A percentile compares a stretch with the other conserved stretches of the same genome.
Conservation (phyloP, 2,797 vertebrate species). For the Phyllotis vaccarum region DNA sequence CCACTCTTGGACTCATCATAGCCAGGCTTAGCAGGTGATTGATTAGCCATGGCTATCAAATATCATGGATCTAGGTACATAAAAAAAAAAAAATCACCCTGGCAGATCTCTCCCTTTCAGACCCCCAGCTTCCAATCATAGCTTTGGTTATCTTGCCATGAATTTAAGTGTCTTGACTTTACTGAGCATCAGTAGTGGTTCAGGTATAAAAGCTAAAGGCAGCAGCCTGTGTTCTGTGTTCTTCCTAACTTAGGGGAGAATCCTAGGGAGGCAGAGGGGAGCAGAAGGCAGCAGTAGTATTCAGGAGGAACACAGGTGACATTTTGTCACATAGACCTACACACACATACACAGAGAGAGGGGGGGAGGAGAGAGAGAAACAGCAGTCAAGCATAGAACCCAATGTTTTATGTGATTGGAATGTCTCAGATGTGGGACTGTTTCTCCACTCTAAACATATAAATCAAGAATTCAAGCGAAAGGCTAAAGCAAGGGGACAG, state of each 20-base stretch:
- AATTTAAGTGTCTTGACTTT: neutral
- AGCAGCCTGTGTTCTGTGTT: too few relatives aligned
- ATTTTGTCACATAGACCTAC: neutral
- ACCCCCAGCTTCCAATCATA: neutral
- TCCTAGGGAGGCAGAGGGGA: neutral
- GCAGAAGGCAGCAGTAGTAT: neutral
- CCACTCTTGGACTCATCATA: neutral
- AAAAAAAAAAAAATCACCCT: neutral
- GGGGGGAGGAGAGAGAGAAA: too few relatives aligned
- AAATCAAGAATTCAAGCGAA: neutral
- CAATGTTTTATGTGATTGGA: neutral
- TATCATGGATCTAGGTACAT: too few relatives aligned
- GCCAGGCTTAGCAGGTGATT: neutral
- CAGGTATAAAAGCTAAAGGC: neutral
- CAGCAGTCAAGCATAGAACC: neutral
- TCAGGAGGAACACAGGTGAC: neutral
- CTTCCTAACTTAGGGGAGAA: neutral
- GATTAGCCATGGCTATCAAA: too few relatives aligned
- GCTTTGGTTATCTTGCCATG: neutral
- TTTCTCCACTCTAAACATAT: neutral
- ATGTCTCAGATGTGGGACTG: neutral
- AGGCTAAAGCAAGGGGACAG: neutral
- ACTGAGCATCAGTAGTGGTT: accelerated
- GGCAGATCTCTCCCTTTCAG: neutral
- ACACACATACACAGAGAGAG: neutral